Base-by-base conservation (phyloP, 2,797 vertebrate species). In the Eutrigla gurnardus region DNA sequence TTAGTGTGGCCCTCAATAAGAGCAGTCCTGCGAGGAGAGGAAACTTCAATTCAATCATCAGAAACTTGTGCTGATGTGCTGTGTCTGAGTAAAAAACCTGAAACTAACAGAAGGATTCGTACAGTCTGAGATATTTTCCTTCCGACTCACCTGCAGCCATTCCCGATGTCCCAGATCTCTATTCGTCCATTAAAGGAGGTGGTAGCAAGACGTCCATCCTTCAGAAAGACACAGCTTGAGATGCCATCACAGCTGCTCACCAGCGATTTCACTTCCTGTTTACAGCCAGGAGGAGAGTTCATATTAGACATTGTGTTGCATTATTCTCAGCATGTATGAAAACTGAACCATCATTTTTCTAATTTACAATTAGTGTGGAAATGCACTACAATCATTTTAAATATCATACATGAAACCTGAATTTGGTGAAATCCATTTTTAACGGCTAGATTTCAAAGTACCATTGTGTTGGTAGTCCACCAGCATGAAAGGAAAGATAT, bases 161-260 rank as follows among this genome's bases (percentile, higher is more conserved):
- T 95, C 35, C 61, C 77, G 4, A 95, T 70, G 79, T 97, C 94
- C 97, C 96, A 97, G 18, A 94, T 85, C 79, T 97, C 96, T 47
- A 97, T 86, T 17, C 83, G 91, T 17, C 97, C 97, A 0, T 95
- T 89, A 18, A 93, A 96, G 7, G 95, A 95, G 33, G 95, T 94
- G 2, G 96, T 91, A 12, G 91, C 95, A 2, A 98, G 86, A 43
- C 73, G 57, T 2, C 49, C 78, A 13, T 96, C 92, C 1, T 86
- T 92, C 40, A 97, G 85, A 59, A 97, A 96, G 1, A 87, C 57
- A 11, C 95, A 96, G 49, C 93, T 92, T 0, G 97, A 96, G 73
- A 98, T 86, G 37, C 97, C 96, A 2, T 96, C 96, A 45, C 95
- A 95, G 85, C 89, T 92, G 79, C 95, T 97, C 73, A 94, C 85